Evolutionary conservation across 2,797 vertebrate species (phyloP), one percentile per base, ranked within the genome.

Genomic region (Martes flavigula): DNA sequence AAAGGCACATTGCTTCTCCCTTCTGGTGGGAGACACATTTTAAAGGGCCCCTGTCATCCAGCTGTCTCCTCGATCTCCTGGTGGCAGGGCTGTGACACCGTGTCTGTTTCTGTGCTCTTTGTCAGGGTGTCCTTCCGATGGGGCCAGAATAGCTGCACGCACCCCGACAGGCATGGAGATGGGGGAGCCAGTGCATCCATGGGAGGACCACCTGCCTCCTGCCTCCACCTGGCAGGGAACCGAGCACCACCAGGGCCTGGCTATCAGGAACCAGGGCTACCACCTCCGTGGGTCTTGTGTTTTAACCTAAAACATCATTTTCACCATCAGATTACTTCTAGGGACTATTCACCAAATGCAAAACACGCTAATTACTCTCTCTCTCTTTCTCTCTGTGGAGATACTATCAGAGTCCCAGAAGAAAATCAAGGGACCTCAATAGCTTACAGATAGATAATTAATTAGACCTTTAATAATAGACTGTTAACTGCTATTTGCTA

Each of bases 81-180:
- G 75, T 2, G n/a, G 56, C 62, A 7, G 12, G 60, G 21, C 89
- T 96, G 12, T 40, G 35, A 83, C 0, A 0, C 25, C 51, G 40
- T 64, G 97, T 97, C 72, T 81, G 0, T 96, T 95, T 87, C 97
- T 92, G n/a, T 25, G 83, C 20, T 7, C 96, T 40, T 89, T 6
- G 40, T 30, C 38, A 35, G 23, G 7, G 18, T 1, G 46, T 20
- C 72, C 46, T 64, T 40, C 70, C 23, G 10, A 9, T 40, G 32
- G 58, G 77, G 18, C 25, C 3, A 9, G 20, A 54, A 32, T 3
- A 66, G 70, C 25, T 11, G 35, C 35, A 6, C 18, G 35, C 40
- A 27, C 23, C 70, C 23, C 1, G 2, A 15, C 25, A 4, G 25
- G 40, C 72, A 4, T 14, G 40, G 23, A 43, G 40, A 7, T 40